Conservation (phyloP, 2,888 invertebrate species). For the Mesorhabditis sp. region DNA sequence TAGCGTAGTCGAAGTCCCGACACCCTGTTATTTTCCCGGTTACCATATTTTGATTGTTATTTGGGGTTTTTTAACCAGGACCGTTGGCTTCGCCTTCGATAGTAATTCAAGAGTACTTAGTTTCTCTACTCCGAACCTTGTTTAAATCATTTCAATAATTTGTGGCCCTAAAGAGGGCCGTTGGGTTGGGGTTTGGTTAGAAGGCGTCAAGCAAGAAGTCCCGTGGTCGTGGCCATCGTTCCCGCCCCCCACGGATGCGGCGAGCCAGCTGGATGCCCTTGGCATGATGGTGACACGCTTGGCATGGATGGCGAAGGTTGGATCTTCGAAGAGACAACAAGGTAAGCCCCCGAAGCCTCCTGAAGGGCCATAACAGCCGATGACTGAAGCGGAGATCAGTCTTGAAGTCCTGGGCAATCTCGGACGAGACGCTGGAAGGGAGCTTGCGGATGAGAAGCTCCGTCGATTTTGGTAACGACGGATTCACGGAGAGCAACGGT, state of each 20-base stretch:
- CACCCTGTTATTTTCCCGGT: no score
- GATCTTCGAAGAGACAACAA: constrained; percentile 88
- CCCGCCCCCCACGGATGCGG: constrained; percentile 74
- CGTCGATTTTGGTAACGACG: constrained; percentile 93
- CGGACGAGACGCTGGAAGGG: constrained; percentile 89
- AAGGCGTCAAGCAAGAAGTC: no score
- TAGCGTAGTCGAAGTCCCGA: no score
- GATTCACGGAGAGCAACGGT: constrained; percentile 93
- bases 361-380: constrained; percentile 87
- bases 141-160: background rate
- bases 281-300: constrained; percentile 95
- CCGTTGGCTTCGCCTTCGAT: no score
- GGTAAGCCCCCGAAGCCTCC: constrained; percentile 78
- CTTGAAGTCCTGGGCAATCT: constrained; percentile 94
- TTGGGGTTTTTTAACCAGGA: no score
- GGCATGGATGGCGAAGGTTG: constrained; percentile 91
- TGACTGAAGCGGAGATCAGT: constrained; percentile 91
- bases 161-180: constrained; percentile 27
- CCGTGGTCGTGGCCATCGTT: no score
- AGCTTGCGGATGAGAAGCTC: constrained; percentile 86
- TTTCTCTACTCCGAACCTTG: no score
- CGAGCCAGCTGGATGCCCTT: constrained; percentile 93
- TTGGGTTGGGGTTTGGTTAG: constrained; percentile 10
- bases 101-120: no score
- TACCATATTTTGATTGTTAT: no score